Evolutionary conservation across 2,888 invertebrate genomes (phyloP).

Genomic region (Amiota communis): DNA sequence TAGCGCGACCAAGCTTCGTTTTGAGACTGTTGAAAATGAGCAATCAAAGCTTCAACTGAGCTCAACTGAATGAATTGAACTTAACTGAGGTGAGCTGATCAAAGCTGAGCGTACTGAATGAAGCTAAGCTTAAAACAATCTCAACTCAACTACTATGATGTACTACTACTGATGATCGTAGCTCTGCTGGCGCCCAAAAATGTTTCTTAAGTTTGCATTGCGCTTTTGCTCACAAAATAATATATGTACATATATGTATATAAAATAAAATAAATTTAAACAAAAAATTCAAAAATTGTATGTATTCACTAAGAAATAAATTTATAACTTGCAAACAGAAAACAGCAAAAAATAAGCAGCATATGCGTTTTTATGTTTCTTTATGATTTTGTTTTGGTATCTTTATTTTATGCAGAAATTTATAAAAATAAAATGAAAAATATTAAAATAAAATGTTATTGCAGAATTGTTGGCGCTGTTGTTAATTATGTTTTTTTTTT

Average conservation of each 20-base stretch:
- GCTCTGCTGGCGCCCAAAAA: constrained; percentile 42
- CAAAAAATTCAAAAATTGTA: background rate
- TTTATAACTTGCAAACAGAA: background rate
- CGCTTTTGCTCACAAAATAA: constrained; percentile 13
- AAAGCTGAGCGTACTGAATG: too few relatives aligned
- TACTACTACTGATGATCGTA: background rate
- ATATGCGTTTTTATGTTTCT: constrained; percentile 45
- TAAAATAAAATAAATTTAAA: background rate
- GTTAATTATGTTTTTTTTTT: background rate
- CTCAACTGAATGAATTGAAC: too few relatives aligned
- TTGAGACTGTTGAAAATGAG: constrained; percentile 59
- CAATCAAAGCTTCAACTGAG: too few relatives aligned
- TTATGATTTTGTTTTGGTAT: background rate
- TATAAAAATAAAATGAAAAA: constrained; percentile 22
- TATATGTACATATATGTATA: too few relatives aligned
- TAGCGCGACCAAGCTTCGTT: constrained; percentile 65
- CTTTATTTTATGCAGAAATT: too few relatives aligned
- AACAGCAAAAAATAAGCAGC: background rate
- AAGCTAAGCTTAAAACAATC: constrained; percentile 3
- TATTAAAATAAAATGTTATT: constrained; percentile 31
- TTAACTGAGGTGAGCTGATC: too few relatives aligned
- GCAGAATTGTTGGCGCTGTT: constrained; percentile 22
- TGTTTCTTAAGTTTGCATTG: constrained; percentile 43
- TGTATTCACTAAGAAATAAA: too few relatives aligned
- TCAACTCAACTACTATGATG: background rate